These are phyloP conservation scores for Parotia lawesii DNA, from an alignment of 2,113 vertebrate genomes.

Conservation along the genomic window DNA sequence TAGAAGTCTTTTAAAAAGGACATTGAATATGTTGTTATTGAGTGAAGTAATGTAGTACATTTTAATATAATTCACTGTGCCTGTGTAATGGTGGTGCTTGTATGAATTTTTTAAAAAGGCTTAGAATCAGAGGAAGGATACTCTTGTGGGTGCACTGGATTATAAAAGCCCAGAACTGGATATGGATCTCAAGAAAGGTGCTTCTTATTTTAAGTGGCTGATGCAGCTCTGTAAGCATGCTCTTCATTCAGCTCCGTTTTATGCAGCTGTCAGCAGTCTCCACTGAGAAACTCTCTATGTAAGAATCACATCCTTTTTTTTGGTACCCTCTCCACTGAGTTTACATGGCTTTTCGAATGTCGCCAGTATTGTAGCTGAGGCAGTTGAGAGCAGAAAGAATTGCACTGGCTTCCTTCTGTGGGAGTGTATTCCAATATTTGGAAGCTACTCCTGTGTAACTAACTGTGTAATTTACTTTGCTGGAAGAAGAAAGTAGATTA, in stretches of 20 bases:
- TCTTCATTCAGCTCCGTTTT: not conserved
- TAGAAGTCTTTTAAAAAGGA: not conserved
- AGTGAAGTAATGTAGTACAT: not conserved
- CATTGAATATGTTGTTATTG: not conserved
- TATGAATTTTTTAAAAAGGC: not conserved
- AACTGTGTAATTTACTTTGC: not conserved
- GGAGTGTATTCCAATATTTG: not conserved
- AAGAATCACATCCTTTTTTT: not conserved
- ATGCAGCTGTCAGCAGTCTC: not conserved
- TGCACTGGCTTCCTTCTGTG: not conserved
- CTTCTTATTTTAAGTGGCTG: not conserved
- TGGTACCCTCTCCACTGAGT: not conserved
- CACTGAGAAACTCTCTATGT: not conserved
- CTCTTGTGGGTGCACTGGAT: not conserved
- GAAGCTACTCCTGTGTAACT: not conserved
- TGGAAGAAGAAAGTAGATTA: not conserved
- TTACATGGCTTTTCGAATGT: not conserved
- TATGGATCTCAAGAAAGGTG: not conserved
- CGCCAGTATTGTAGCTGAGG: not conserved
- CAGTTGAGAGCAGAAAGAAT: not conserved
- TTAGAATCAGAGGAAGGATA: not conserved
- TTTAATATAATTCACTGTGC: not conserved
- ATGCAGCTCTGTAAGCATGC: not conserved
- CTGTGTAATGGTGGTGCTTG: not conserved
- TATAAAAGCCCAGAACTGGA: not conserved